Evolutionary conservation across 2,888 invertebrate genomes (phyloP).

Genomic region (Pasiphila rectangulata): DNA sequence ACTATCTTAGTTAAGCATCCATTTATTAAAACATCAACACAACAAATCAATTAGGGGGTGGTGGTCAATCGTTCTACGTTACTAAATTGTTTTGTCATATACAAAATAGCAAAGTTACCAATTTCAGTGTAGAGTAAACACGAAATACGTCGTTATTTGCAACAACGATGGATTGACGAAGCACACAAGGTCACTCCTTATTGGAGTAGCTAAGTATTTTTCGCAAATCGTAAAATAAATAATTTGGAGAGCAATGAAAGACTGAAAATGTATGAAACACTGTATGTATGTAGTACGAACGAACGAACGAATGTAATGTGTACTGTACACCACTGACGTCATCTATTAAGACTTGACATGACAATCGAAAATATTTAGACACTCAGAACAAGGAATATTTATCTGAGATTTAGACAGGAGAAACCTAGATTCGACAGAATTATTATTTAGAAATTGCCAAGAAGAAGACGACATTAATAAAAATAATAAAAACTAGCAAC

Average conservation of each 20-base stretch:
- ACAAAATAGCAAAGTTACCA: background rate
- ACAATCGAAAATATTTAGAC: background rate
- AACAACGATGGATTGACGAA: background rate
- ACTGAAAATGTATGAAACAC: background rate
- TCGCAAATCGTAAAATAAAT: background rate
- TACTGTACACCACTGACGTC: too few species aligned
- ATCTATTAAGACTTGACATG: too few species aligned
- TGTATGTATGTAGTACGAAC: too few species aligned
- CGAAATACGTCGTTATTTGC: background rate
- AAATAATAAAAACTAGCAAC: constrained; percentile 2
- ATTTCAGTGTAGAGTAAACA: background rate
- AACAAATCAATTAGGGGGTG: background rate
- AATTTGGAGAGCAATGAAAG: background rate
- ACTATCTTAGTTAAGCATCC: background rate
- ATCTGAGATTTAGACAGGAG: too few species aligned
- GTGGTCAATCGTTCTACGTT: background rate
- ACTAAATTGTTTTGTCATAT: background rate
- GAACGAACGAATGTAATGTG: too few species aligned
- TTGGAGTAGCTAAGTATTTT: background rate
- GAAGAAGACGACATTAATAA: background rate
- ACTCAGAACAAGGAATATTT: background rate
- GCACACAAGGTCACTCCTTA: too few species aligned
- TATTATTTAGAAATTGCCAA: background rate
- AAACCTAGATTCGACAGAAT: too few species aligned
- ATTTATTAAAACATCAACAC: background rate